Evolutionary conservation across 2,888 invertebrate species (phyloP).

Genomic region (Drosophila eohydei): DNA sequence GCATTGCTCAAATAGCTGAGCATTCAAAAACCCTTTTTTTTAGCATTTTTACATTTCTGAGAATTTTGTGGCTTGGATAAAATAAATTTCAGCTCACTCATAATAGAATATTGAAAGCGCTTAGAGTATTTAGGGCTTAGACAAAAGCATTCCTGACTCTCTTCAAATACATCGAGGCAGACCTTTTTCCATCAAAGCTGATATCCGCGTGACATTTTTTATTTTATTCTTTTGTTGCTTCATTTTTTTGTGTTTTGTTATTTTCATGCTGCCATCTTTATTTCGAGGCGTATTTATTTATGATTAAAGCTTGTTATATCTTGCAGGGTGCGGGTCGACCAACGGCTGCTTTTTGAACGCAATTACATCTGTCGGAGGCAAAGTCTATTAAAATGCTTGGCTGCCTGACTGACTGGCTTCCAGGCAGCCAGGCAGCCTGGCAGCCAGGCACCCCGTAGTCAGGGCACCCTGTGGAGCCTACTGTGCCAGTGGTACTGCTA

Average conservation of each 20-base stretch:
- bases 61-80: not conserved
- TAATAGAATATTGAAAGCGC: not conserved
- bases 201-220: slow-evolving; percentile 10
- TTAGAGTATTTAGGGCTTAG: slow-evolving; percentile 3
- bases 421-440: slow-evolving; percentile 4
- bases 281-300: slow-evolving; percentile 42
- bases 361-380: slow-evolving; percentile 49
- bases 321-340: not conserved
- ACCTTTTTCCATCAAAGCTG: not conserved
- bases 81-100: not conserved
- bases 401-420: slow-evolving; percentile 23
- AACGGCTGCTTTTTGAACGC: slow-evolving; percentile 36
- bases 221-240: slow-evolving; percentile 8
- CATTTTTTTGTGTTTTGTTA: not conserved
- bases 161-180: not conserved
- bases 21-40: not conserved
- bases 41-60: not conserved
- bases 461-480: slow-evolving; percentile 31
- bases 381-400: slow-evolving; percentile 56
- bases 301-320: slow-evolving; percentile 33
- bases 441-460: slow-evolving; percentile 40
- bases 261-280: not conserved
- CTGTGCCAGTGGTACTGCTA: not conserved
- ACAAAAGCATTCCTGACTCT: not conserved
- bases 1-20: not conserved